Base-by-base conservation (phyloP, 1,140 invertebrate genomes). In the Trypoxylus dichotomus region DNA sequence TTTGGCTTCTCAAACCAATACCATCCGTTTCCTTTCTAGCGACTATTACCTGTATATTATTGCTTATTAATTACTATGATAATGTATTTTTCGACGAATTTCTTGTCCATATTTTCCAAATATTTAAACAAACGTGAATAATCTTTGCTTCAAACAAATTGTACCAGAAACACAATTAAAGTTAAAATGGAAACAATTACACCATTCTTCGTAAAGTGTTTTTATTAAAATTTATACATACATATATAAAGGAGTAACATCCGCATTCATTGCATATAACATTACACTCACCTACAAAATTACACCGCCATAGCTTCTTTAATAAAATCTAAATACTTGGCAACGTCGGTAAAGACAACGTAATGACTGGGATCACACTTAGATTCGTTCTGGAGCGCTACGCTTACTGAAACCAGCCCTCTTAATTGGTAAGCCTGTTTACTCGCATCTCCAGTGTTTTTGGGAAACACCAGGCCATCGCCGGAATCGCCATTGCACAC, bases 401-500 rank as follows among this genome's bases (percentile, higher is more conserved):
- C 87, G 54, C 88, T 88, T 54, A 90, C 86, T 2, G 89, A 90
- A 0, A 90, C 86, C 3, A 90, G 83, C 1, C 90, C 90, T 60
- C 90, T 83, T 0, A 91, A 80, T 76, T 88, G 87, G 89, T 89
- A 90, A 0, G 79, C 76, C 76, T 85, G 86, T 13, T 86, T 82
- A 79, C 84, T 83, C 75, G 86, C 81, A 78, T 89, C 85, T 0
- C 81, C 79, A 72, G 87, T 85, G 6, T 84, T 79, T 41, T 85
- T 87, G 0, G 87, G 85, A 25, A 92, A 84, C 0, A 90, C 86
- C 80, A 92, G 85, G 8, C 90, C 90, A 2, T 91, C 90, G 1
- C 91, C 91, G 76, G 90, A 91, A 81, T 92, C 91, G 1, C 91
- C 91, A 80, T 91, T 91, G 43, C 90, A 90, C 1, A 89, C 90